phyloP scores from a whole-genome alignment of 2,888 invertebrate genomes.

The Nemotelus nigrinus region DNA sequence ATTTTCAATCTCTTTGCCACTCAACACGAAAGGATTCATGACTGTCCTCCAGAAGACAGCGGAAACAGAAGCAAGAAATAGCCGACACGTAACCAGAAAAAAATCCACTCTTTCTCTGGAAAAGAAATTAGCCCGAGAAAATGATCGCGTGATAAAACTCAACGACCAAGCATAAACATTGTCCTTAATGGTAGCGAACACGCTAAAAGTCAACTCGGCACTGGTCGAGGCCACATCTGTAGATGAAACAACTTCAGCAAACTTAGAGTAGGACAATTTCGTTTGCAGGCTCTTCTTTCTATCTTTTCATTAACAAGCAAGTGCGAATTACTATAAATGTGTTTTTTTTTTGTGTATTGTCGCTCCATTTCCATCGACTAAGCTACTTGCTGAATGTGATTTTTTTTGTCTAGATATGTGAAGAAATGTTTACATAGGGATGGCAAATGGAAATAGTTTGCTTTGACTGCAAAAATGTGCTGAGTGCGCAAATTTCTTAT shows the following conservation, averaged over 20 bases:
- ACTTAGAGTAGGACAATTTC: neutral
- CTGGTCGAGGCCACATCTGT: neutral
- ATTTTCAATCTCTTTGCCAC: too few relatives aligned
- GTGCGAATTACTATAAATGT: slow-evolving; percentile 3
- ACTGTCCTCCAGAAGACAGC: neutral
- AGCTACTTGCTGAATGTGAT: too few relatives aligned
- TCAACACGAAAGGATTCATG: too few relatives aligned
- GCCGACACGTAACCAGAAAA: neutral
- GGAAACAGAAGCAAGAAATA: neutral
- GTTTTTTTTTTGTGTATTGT: too few relatives aligned
- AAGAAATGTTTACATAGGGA: too few relatives aligned
- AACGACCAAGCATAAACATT: slow-evolving; percentile 41
- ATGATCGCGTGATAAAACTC: slow-evolving; percentile 26
- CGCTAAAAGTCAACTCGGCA: neutral
- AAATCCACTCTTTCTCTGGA: neutral
- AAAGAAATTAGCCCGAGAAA: slow-evolving; percentile 39
- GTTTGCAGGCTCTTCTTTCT: slow-evolving; percentile 8
- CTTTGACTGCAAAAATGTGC: too few relatives aligned
- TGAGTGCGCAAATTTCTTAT: too few relatives aligned
- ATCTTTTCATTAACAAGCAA: slow-evolving; percentile 18
- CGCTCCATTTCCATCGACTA: too few relatives aligned
- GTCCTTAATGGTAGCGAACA: slow-evolving; percentile 10
- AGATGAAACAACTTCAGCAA: neutral
- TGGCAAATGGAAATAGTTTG: too few relatives aligned
- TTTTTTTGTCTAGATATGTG: too few relatives aligned